A percentile compares a stretch with the other conserved stretches of the same genome.
Conservation (phyloP, 2,113 vertebrate genomes). For the Corythornis vintsioides region DNA sequence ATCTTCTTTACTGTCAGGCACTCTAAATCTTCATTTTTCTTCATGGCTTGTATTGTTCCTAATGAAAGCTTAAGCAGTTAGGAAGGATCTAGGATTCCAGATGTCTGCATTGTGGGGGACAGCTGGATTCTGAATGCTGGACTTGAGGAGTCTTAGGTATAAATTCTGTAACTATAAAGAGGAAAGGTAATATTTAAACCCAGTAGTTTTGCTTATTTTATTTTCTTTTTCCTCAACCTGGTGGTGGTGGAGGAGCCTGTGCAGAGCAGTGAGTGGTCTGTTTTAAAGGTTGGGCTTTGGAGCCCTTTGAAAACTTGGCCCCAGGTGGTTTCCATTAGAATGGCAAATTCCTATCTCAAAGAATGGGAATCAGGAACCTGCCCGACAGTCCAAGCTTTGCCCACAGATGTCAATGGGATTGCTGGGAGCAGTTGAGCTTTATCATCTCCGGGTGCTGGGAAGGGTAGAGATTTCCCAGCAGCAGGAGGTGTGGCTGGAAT, state of each 20-base stretch:
- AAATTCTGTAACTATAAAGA: neutral
- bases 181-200: neutral
- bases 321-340: constrained; percentile 48
- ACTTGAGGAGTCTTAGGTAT: neutral
- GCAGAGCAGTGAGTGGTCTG: neutral
- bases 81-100: neutral
- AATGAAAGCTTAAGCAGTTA: neutral
- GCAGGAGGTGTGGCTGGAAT: constrained; percentile 27
- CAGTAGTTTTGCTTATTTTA: neutral
- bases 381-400: constrained; percentile 19
- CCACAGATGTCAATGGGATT: constrained; percentile 24
- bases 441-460: neutral
- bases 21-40: neutral
- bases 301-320: constrained; percentile 60
- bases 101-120: neutral
- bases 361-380: constrained; percentile 53
- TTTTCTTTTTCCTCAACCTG: neutral
- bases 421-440: constrained; percentile 26
- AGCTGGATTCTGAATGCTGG: neutral
- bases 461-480: constrained; percentile 43
- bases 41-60: neutral
- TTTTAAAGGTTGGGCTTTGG: neutral
- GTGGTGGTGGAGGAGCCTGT: neutral
- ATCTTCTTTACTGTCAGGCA: neutral
- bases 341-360: constrained; percentile 47